Base-by-base conservation (phyloP, 2,888 invertebrate genomes). In the Tachina grossa region DNA sequence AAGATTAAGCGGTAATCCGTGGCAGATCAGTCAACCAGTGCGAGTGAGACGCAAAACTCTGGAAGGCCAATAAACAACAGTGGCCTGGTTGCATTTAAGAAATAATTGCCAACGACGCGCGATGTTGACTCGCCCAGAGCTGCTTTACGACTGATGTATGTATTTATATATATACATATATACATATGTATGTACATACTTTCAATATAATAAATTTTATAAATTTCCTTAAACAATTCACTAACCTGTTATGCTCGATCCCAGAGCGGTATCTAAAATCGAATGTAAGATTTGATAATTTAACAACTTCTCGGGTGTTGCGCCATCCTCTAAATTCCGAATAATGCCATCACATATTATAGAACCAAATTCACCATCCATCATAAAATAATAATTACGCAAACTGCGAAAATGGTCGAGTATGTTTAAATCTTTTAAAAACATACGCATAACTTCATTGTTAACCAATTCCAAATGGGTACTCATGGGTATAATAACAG, bases 301-400 rank as follows among this genome's bases (percentile, higher is more conserved):
- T 82, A 96, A 93, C 81, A 97, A 89, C 88, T 96, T 95, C 14
- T 94, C 93, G 0, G 96, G 96, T 88, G 94, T 93, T 43, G 94
- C 92, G 1, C 95, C 95, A n/a, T 94, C 94, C 72, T 95, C 95
- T 71, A 97, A 91, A 85, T 95, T 95, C 0, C 94, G 93, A 87
- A 96, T 96, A 81, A 97, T 92, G 87, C 95, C 95, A 69, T 95
- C 94, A 49, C 96, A 96, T 16, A 97, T 94, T 87, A 95, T 95
- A 47, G 94, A 94, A 0, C 95, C 95, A 91, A 97, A 97, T 91
- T 97, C 96, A 0, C 97, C 97, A 88, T 97, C 96, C 93, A 96
- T 94, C 39, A 97, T 90, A 88, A 97, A 96, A 91, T 95, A 97
- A 89, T 96, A 97, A 89, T 96, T 95, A 63, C 96, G 94, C n/a